Percentiles rank a stretch among this genome's conserved stretches.
These are phyloP conservation scores for Platyscapa corneri DNA, from an alignment of 1,140 invertebrate genomes.

Conservation along the genomic window DNA sequence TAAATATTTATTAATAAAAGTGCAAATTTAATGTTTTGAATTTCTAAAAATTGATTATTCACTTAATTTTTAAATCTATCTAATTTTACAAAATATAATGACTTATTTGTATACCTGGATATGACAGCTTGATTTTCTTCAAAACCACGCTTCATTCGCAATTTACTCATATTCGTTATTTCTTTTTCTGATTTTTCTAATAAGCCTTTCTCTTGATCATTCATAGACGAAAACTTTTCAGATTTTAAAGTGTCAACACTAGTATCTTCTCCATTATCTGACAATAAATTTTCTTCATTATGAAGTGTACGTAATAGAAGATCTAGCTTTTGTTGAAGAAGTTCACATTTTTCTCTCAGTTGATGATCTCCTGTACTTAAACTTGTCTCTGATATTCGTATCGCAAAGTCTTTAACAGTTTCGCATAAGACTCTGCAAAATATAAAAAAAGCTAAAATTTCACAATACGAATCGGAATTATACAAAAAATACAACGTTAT, in stretches of 20 bases:
- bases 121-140: conserved; percentile 65
- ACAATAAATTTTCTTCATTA: conserved; percentile 76
- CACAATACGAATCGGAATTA: not conserved
- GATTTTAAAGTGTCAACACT: conserved; percentile 54
- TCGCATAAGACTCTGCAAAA: conserved; percentile 81
- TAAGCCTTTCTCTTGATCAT: conserved; percentile 76
- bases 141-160: conserved; percentile 62
- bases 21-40: no score
- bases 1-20: no score
- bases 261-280: conserved; percentile 60
- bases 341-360: conserved; percentile 81
- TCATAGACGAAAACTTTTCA: conserved; percentile 56
- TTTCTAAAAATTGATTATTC: no score
- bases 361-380: conserved; percentile 78
- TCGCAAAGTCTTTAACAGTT: conserved; percentile 86
- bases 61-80: not conserved
- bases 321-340: conserved; percentile 86
- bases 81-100: not conserved
- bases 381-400: conserved; percentile 77
- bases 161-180: conserved; percentile 68
- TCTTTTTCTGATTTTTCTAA: conserved; percentile 80
- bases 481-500: no score
- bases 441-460: not conserved
- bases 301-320: conserved; percentile 83
- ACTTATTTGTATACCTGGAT: conserved; percentile 59